phyloP scores from a whole-genome alignment of 1,140 invertebrate species.

The Drosophila guanche region DNA sequence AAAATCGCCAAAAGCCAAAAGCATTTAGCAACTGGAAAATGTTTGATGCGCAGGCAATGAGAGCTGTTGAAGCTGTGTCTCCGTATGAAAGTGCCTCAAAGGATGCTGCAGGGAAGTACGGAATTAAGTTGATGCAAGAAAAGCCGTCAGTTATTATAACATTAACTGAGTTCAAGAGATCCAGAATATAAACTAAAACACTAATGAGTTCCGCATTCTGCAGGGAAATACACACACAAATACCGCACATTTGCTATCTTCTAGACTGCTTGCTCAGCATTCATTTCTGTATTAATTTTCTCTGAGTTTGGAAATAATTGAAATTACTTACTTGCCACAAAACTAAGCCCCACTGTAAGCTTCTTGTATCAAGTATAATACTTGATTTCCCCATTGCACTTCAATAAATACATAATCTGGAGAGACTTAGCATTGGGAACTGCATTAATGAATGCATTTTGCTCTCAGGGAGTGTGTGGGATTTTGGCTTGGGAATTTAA shows the following conservation, averaged over 20 bases:
- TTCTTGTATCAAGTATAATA: constrained; percentile 30
- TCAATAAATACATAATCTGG: constrained; percentile 65
- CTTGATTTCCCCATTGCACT: constrained; percentile 54
- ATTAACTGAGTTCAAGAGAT: no score
- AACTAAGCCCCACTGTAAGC: constrained; percentile 27
- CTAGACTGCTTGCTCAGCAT: not conserved
- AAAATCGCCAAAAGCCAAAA: constrained; percentile 12
- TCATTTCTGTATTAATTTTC: constrained; percentile 35
- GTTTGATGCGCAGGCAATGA: no score
- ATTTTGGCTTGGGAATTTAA: constrained; percentile 6
- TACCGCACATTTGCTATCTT: not conserved
- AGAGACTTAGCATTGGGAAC: not conserved
- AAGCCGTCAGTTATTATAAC: no score
- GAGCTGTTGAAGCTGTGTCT: not conserved
- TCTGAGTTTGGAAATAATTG: constrained; percentile 39
- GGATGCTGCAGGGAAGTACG: no score
- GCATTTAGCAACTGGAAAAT: not conserved
- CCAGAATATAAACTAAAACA: no score
- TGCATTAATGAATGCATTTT: constrained; percentile 16
- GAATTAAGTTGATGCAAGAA: no score
- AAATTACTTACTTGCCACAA: constrained; percentile 55
- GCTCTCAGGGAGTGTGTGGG: not conserved
- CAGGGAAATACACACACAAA: no score
- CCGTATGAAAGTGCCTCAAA: no score
- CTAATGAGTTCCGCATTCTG: no score